Percentiles rank a stretch among this genome's conserved stretches.
Conservation (phyloP, 2,797 vertebrate genomes). For the Acropternis orthonyx region DNA sequence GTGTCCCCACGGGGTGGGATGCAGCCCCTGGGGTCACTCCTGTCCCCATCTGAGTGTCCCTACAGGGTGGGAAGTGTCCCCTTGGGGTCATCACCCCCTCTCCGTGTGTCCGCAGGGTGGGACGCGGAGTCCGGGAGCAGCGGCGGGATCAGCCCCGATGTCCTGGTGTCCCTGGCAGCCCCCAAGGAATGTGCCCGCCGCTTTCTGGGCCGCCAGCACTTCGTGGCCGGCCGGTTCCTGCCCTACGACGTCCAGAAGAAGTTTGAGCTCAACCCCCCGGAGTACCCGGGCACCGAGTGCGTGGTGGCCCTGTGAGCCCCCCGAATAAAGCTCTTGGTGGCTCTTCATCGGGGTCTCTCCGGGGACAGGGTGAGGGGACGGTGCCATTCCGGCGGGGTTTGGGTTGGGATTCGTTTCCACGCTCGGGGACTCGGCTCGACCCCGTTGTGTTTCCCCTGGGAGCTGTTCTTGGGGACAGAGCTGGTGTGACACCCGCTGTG, state of each 20-base stretch:
- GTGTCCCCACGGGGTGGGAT: not conserved
- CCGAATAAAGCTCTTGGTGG: not conserved
- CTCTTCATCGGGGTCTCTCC: not conserved
- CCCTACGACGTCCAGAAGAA: conserved; percentile 94
- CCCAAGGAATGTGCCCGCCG: conserved; percentile 88
- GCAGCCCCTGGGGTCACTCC: not conserved
- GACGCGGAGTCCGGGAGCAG: conserved; percentile 81
- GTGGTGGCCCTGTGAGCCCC: conserved; percentile 79
- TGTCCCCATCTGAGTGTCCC: not conserved
- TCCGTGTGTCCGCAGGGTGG: conserved; percentile 80
- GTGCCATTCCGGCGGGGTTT: not conserved
- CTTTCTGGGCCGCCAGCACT: conserved; percentile 90
- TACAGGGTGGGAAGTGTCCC: not conserved
- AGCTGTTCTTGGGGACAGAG: not conserved
- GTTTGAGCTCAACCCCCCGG: conserved; percentile 89
- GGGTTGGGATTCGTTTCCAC: fast-evolving
- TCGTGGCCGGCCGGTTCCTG: conserved; percentile 91
- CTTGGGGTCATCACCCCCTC: too few species aligned
- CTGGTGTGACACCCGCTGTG: fast-evolving
- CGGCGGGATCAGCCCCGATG: conserved; percentile 88
- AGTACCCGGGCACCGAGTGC: conserved; percentile 89
- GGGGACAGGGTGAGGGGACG: fast-evolving
- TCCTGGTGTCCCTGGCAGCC: conserved; percentile 89
- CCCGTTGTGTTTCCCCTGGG: not conserved
- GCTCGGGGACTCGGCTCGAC: fast-evolving